phyloP scores from a whole-genome alignment of 2,888 invertebrate species.

The Apeira syringaria region DNA sequence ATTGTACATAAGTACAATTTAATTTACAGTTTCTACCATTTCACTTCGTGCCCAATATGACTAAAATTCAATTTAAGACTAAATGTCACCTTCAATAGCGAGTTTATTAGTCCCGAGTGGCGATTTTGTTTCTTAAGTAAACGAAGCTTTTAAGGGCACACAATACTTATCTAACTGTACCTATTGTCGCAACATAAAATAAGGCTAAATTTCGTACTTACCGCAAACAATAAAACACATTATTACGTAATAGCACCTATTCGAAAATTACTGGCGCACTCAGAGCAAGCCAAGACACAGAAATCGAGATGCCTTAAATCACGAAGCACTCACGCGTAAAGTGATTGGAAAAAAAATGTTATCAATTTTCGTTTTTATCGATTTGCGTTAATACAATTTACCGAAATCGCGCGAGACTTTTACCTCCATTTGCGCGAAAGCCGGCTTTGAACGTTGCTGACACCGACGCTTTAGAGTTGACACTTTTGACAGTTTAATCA shows the following conservation, averaged over 20 bases:
- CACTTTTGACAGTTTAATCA: constrained; percentile 36
- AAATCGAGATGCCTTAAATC: constrained; percentile 58
- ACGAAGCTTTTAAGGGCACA: constrained; percentile 28
- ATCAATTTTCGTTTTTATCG: constrained; percentile 61
- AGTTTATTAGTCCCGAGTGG: too few relatives aligned
- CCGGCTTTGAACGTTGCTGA: constrained; percentile 28
- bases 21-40: too few relatives aligned
- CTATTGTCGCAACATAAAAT: constrained; percentile 17
- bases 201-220: constrained; percentile 33
- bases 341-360: constrained; percentile 57
- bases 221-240: constrained; percentile 41
- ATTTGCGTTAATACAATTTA: constrained; percentile 63
- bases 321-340: constrained; percentile 75
- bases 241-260: constrained; percentile 41
- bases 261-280: constrained; percentile 37
- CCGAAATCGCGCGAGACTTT: constrained; percentile 59
- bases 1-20: too few relatives aligned
- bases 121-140: constrained; percentile 20
- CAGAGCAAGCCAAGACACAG: constrained; percentile 37
- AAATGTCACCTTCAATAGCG: constrained; percentile 12
- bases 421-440: constrained; percentile 64
- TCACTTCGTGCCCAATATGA: constrained; percentile 25
- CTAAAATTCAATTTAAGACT: constrained; percentile 34
- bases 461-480: constrained; percentile 32
- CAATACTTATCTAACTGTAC: constrained; percentile 26